phyloP scores from a whole-genome alignment of 2,113 vertebrate species.

The Rhipidura dahli region DNA sequence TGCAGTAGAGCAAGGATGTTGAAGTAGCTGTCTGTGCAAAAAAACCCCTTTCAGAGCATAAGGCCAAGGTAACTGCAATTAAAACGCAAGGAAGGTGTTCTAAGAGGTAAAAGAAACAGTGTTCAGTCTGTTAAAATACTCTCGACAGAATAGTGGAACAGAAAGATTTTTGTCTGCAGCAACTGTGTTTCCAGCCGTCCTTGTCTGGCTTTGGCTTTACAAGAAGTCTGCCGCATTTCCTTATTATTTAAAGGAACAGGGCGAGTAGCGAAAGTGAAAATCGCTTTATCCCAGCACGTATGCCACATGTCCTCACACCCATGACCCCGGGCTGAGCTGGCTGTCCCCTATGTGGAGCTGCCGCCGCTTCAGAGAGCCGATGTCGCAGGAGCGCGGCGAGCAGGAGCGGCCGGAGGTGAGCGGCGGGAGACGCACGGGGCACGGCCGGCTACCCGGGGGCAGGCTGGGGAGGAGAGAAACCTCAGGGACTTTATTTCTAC shows the following conservation, averaged over 20 bases:
- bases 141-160: fast-evolving
- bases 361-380: background rate
- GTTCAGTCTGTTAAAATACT: background rate
- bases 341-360: background rate
- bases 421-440: background rate
- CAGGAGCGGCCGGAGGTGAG: background rate
- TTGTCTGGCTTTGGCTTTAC: background rate
- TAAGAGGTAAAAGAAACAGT: background rate
- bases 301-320: background rate
- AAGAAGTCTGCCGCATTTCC: constrained; percentile 39
- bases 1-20: background rate
- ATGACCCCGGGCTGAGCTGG: background rate
- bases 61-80: background rate
- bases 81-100: background rate
- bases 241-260: constrained; percentile 59
- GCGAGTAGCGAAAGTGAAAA: constrained; percentile 58
- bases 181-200: background rate
- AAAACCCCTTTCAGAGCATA: background rate
- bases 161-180: background rate
- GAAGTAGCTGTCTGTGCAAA: background rate
- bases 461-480: background rate
- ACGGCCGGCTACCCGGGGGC: background rate
- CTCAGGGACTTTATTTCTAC: background rate
- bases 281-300: background rate
- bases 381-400: background rate